Evolutionary conservation across 2,888 invertebrate genomes (phyloP).

Genomic region (Lycocerus yunnanus): DNA sequence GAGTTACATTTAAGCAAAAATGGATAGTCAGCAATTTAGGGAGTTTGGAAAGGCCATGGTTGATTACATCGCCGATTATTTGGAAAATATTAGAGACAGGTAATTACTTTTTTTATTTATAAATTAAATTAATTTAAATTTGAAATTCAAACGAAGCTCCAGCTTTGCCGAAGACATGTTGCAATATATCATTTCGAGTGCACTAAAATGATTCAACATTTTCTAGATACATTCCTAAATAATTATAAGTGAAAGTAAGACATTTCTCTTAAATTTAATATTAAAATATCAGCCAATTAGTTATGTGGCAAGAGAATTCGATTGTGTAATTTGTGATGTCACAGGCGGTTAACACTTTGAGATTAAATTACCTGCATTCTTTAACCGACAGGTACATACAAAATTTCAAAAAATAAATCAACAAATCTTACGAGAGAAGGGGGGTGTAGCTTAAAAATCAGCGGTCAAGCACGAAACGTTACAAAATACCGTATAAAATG

Average conservation of each 20-base stretch:
- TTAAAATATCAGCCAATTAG: not conserved
- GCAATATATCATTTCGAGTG: not conserved
- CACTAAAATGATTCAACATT: not conserved
- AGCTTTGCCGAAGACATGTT: not conserved
- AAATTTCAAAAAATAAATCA: not conserved
- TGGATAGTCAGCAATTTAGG: conserved; percentile 79
- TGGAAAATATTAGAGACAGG: conserved; percentile 81
- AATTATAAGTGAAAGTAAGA: conserved; percentile 3
- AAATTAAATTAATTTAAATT: not conserved
- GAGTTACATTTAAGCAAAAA: conserved; percentile 1
- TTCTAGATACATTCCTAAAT: conserved; percentile 1
- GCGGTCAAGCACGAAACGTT: not conserved
- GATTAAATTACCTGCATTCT: not conserved
- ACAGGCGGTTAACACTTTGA: not conserved
- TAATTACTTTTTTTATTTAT: conserved; percentile 50
- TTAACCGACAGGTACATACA: not conserved
- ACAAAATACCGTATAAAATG: not conserved
- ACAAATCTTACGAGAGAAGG: too few relatives aligned
- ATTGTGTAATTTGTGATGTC: not conserved
- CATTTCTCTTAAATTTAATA: conserved; percentile 3
- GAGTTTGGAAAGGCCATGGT: conserved; percentile 86
- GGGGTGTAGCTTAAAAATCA: too few relatives aligned
- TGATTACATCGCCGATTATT: conserved; percentile 90
- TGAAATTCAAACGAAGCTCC: not conserved
- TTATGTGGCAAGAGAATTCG: not conserved